phyloP scores from a whole-genome alignment of 2,113 vertebrate genomes.

The Hippopotamus amphibius region DNA sequence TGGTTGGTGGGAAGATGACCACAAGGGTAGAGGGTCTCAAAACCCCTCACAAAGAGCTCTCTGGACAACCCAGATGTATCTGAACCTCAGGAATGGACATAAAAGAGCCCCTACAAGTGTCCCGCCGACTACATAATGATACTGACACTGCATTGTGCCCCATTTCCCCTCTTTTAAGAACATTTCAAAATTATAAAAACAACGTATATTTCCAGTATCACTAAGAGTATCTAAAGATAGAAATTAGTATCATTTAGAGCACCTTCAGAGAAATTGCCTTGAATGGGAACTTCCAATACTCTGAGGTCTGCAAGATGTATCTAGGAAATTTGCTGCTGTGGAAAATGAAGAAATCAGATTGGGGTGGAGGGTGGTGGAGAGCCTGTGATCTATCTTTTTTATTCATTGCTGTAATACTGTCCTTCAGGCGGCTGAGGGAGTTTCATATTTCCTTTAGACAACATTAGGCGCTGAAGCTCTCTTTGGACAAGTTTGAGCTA shows the following conservation, averaged over 20 bases:
- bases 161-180: neutral
- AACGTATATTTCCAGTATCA: neutral
- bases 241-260: neutral
- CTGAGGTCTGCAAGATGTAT: neutral
- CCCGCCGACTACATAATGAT: neutral
- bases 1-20: neutral
- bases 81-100: neutral
- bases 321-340: neutral
- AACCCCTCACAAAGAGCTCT: neutral
- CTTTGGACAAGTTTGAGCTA: too few relatives aligned
- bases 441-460: neutral
- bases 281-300: neutral
- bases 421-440: fast-evolving
- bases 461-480: neutral
- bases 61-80: neutral
- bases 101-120: neutral
- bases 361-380: too few relatives aligned
- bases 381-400: too few relatives aligned
- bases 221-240: neutral
- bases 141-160: neutral
- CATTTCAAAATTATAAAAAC: neutral
- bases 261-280: neutral
- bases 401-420: neutral
- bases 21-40: too few relatives aligned
- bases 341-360: neutral